Percentiles rank a stretch among this genome's conserved stretches.
These are phyloP conservation scores for Geotrypetes seraphini DNA, from an alignment of 2,797 vertebrate species.

Conservation along the genomic window DNA sequence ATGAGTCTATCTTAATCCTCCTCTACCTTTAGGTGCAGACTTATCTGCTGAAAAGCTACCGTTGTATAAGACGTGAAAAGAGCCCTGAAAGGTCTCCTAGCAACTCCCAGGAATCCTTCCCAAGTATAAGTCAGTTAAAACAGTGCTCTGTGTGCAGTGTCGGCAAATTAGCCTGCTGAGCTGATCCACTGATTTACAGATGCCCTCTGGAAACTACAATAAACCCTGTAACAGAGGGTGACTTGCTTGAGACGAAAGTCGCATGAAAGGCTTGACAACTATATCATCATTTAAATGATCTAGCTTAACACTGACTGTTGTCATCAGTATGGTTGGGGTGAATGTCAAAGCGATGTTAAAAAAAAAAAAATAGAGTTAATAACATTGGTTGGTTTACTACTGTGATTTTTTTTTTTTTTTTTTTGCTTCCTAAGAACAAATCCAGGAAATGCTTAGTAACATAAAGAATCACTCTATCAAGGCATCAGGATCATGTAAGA, in stretches of 20 bases:
- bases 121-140: conserved; percentile 56
- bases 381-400: background rate
- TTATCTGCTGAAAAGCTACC: conserved; percentile 55
- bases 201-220: conserved; percentile 40
- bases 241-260: conserved; percentile 45
- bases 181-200: conserved; percentile 39
- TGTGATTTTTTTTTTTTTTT: conserved; percentile 5
- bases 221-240: conserved; percentile 38
- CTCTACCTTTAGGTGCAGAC: conserved; percentile 41
- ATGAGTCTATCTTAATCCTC: conserved; percentile 44
- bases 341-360: conserved; percentile 10
- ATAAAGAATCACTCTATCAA: background rate
- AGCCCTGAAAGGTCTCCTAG: conserved; percentile 56
- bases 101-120: conserved; percentile 49
- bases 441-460: conserved; percentile 12
- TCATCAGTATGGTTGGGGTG: conserved; percentile 24
- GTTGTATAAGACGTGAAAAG: conserved; percentile 46
- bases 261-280: conserved; percentile 37
- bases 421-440: conserved; percentile 5
- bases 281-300: conserved; percentile 52
- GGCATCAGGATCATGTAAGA: too few species aligned
- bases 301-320: conserved; percentile 35
- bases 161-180: conserved; percentile 38
- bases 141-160: conserved; percentile 34
- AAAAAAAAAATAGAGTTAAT: conserved; percentile 24